A percentile compares a stretch with the other conserved stretches of the same genome.
These are phyloP conservation scores for Parascotia fuliginaria DNA, from an alignment of 2,888 invertebrate species.

Conservation along the genomic window DNA sequence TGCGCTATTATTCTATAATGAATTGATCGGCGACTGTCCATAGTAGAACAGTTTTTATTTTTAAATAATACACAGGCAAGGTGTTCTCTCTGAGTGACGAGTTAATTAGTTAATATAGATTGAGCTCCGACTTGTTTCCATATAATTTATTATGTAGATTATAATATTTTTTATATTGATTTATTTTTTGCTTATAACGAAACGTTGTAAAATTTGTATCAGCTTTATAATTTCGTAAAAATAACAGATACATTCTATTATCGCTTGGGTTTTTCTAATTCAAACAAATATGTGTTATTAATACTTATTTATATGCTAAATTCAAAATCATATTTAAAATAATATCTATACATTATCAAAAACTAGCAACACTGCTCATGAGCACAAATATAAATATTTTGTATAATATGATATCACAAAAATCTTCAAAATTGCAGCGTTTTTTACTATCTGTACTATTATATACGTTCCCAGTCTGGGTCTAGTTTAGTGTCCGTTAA, in stretches of 20 bases:
- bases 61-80: slow-evolving; percentile 1
- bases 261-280: no score
- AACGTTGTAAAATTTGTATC: slow-evolving; percentile 1
- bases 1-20: slow-evolving; percentile 9
- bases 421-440: no score
- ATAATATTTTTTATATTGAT: slow-evolving; percentile 7
- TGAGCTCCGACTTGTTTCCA: slow-evolving; percentile 21
- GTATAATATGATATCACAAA: no score
- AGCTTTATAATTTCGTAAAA: background rate
- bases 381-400: no score
- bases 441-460: no score
- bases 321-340: no score
- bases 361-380: no score
- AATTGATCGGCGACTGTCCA: slow-evolving; percentile 10
- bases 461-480: no score
- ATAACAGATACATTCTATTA: background rate
- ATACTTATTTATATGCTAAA: no score
- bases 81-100: slow-evolving; percentile 34
- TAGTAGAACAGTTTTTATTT: slow-evolving; percentile 10
- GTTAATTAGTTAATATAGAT: slow-evolving; percentile 33
- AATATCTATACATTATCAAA: no score
- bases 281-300: no score
- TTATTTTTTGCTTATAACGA: slow-evolving; percentile 1
- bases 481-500: no score
- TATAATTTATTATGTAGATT: slow-evolving; percentile 22